Evolutionary conservation across 2,888 invertebrate genomes (phyloP).

Genomic region (Dryobotodes eremita): DNA sequence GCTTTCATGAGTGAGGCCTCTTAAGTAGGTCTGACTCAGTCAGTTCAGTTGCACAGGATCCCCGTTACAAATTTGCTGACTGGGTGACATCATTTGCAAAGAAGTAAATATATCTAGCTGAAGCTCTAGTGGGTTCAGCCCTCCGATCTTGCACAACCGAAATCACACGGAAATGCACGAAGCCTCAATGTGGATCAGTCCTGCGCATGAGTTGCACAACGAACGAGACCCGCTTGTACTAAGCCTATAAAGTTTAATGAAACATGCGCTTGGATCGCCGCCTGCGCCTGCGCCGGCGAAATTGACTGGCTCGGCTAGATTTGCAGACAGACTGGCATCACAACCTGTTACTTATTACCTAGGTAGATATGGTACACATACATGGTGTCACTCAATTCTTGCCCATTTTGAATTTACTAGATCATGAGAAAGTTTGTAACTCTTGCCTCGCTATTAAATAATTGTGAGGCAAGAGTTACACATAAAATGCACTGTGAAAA

Average conservation of each 20-base stretch:
- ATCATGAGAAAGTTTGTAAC: neutral
- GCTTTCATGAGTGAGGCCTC: neutral
- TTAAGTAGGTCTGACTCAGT: too few relatives aligned
- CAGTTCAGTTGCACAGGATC: neutral
- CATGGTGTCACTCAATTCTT: neutral
- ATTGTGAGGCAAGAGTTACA: too few relatives aligned
- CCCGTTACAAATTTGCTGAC: neutral
- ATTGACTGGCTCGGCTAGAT: slow-evolving; percentile 24
- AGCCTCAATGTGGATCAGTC: slow-evolving; percentile 28
- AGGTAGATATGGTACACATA: neutral
- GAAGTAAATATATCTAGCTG: neutral
- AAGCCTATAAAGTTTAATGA: slow-evolving; percentile 47
- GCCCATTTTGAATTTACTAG: neutral
- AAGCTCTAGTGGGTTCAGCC: neutral
- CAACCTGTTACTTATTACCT: slow-evolving; percentile 18
- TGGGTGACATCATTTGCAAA: neutral
- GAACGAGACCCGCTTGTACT: slow-evolving; percentile 6
- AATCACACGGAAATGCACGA: slow-evolving; percentile 28
- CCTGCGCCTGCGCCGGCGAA: neutral
- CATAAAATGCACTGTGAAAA: too few relatives aligned
- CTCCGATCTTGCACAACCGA: slow-evolving; percentile 14
- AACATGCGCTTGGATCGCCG: slow-evolving; percentile 25
- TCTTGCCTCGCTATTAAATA: neutral
- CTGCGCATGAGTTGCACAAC: slow-evolving; percentile 39
- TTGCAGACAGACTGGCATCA: slow-evolving; percentile 50